Percentiles rank a stretch among this genome's conserved stretches.
Conservation (phyloP, 2,888 invertebrate species). For the Strigamia transsilvanica region DNA sequence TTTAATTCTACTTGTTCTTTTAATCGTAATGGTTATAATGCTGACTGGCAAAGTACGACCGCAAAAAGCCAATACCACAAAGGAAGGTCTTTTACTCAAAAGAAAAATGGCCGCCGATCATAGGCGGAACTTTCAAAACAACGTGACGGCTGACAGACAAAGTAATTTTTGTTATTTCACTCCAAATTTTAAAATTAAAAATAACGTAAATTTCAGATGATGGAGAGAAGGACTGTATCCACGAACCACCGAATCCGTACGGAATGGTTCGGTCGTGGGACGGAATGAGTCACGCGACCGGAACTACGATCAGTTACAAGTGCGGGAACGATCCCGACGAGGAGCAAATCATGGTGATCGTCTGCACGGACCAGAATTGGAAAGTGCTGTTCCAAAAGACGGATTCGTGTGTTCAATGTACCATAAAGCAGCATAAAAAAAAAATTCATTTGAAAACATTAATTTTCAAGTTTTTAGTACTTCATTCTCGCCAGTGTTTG, state of each 20-base stretch:
- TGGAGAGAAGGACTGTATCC: neutral
- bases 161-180: neutral
- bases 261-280: conserved; percentile 5
- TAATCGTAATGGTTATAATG: neutral
- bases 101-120: neutral
- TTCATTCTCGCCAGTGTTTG: neutral
- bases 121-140: neutral
- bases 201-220: too few species aligned
- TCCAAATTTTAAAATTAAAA: too few species aligned
- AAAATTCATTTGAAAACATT: neutral
- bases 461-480: neutral
- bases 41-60: neutral
- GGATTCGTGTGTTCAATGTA: neutral
- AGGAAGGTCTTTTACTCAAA: neutral
- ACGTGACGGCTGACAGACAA: neutral
- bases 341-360: conserved; percentile 25
- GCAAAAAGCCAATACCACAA: neutral
- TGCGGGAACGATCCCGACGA: neutral
- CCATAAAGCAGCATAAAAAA: neutral
- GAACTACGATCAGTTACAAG: neutral
- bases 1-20: neutral
- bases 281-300: neutral
- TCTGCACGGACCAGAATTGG: neutral
- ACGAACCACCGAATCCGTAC: neutral
- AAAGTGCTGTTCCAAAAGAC: neutral